Conservation (phyloP, 2,888 invertebrate genomes). For the Drosophila nigritarsus region DNA sequence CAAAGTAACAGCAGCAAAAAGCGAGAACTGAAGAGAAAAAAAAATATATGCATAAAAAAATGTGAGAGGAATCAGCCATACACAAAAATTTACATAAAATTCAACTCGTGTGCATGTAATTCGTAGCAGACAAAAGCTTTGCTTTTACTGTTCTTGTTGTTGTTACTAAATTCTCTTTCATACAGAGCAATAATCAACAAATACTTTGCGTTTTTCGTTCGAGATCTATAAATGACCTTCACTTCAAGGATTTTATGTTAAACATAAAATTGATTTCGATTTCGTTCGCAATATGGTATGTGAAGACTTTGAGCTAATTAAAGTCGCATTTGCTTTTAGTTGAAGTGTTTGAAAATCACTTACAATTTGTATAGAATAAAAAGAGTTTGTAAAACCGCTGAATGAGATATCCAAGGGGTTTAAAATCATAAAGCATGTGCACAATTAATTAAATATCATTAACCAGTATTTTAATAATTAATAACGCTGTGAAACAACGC, state of each 20-base stretch:
- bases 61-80: constrained; percentile 30
- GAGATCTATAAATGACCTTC: constrained; percentile 19
- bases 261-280: background rate
- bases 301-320: background rate
- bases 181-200: constrained; percentile 26
- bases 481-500: background rate
- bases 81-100: constrained; percentile 69
- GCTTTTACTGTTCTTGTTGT: constrained; percentile 27
- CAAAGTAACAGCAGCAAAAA: constrained; percentile 18
- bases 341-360: background rate
- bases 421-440: background rate
- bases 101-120: constrained; percentile 58
- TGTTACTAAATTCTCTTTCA: background rate
- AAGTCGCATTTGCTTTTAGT: background rate
- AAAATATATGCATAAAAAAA: constrained; percentile 1
- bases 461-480: constrained; percentile 8
- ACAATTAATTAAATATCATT: background rate
- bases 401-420: background rate
- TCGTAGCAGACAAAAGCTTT: constrained; percentile 59
- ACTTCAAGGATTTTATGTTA: background rate
- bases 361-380: background rate
- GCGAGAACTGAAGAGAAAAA: constrained; percentile 8
- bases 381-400: background rate
- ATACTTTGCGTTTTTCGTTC: constrained; percentile 8
- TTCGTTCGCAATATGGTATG: background rate